Percentiles rank a stretch among this genome's conserved stretches.
Evolutionary conservation across 2,888 invertebrate species (phyloP).

Genomic region (Dicranocentrus wangi): DNA sequence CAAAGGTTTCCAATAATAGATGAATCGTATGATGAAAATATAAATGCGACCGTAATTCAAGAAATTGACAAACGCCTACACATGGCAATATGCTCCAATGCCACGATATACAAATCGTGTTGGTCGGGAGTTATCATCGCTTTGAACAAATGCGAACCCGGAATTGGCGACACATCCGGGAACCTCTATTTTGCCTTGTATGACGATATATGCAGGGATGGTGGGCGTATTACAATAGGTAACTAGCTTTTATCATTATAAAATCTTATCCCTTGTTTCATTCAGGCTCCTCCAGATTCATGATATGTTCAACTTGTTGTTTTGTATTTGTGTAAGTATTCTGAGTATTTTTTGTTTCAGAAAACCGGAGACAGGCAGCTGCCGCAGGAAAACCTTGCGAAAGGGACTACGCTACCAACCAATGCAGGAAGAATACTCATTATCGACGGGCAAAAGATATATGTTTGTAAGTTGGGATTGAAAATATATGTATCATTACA

Average conservation of each 20-base stretch:
- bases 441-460: conserved; percentile 44
- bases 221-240: conserved; percentile 56
- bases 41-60: conserved; percentile 28
- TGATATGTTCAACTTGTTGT: no score
- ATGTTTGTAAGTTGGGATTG: conserved; percentile 47
- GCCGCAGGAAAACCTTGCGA: conserved; percentile 51
- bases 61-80: conserved; percentile 40
- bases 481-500: neutral
- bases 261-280: no score
- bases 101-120: conserved; percentile 51
- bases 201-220: conserved; percentile 61
- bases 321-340: neutral
- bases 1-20: conserved; percentile 25
- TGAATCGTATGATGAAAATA: neutral
- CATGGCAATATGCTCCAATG: conserved; percentile 54
- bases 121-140: conserved; percentile 43
- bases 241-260: no score
- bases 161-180: conserved; percentile 41
- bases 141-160: conserved; percentile 55
- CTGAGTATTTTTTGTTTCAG: conserved; percentile 24
- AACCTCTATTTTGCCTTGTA: conserved; percentile 60
- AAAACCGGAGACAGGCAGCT: conserved; percentile 49
- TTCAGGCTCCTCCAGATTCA: no score
- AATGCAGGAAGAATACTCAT: conserved; percentile 14
- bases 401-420: conserved; percentile 46